Conservation (phyloP, 1,140 invertebrate species). For the Drosophila ficusphila region DNA sequence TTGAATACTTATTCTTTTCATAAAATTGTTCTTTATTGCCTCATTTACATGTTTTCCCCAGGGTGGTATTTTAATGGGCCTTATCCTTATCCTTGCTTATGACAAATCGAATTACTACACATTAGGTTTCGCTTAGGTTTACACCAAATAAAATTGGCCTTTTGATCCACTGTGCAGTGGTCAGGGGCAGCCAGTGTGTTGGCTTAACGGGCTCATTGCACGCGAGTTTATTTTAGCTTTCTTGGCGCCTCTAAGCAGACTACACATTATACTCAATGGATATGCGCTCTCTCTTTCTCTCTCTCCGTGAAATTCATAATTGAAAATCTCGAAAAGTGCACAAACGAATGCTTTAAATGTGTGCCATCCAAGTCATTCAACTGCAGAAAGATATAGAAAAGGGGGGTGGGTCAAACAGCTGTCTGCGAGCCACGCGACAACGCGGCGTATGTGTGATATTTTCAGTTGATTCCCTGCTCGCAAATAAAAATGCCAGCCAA, state of each 20-base stretch:
- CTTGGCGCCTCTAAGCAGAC: constrained; percentile 34
- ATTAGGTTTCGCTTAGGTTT: too few species aligned
- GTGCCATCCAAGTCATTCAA: constrained; percentile 27
- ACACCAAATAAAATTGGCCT: background rate
- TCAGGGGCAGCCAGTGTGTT: constrained; percentile 1
- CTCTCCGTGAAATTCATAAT: background rate
- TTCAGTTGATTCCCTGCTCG: constrained; percentile 3
- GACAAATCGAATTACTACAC: too few species aligned
- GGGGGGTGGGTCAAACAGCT: constrained; percentile 6
- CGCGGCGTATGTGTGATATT: constrained; percentile 63
- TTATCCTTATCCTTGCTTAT: too few species aligned
- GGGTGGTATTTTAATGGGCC: too few species aligned
- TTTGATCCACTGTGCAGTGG: constrained; percentile 2
- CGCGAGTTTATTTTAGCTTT: constrained; percentile 8
- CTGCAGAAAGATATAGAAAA: constrained; percentile 1
- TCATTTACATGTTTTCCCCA: too few species aligned
- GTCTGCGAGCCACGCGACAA: constrained; percentile 50
- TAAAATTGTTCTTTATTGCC: too few species aligned
- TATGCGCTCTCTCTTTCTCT: background rate
- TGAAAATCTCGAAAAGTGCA: constrained; percentile 12
- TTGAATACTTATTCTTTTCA: too few species aligned
- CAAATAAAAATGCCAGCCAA: constrained; percentile 19
- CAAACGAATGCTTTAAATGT: constrained; percentile 10
- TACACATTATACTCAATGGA: background rate
- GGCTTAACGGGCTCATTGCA: constrained; percentile 10